phyloP scores from a whole-genome alignment of 2,797 vertebrate species.

The Peromyscus eremicus region DNA sequence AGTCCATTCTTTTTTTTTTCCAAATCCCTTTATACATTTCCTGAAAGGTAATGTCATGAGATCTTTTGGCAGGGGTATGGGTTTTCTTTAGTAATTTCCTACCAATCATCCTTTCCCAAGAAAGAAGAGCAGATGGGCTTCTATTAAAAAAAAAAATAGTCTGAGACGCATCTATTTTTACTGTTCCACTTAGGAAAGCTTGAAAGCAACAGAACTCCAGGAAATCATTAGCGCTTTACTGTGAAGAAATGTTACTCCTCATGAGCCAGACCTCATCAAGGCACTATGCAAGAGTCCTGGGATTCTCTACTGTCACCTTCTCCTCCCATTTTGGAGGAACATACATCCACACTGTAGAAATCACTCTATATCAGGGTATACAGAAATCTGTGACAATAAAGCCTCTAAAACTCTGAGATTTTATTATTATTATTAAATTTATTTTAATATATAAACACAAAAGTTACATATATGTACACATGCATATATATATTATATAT shows the following conservation, averaged over 20 bases:
- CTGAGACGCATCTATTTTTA: constrained; percentile 55
- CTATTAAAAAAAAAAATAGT: constrained; percentile 45
- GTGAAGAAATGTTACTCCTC: constrained; percentile 7
- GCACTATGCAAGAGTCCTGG: background rate
- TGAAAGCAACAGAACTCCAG: constrained; percentile 51
- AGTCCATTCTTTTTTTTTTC: background rate
- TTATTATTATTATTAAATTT: background rate
- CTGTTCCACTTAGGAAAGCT: constrained; percentile 1
- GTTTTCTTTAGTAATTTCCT: constrained; percentile 57
- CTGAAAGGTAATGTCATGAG: constrained; percentile 54
- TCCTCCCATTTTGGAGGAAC: background rate
- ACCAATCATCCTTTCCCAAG: background rate
- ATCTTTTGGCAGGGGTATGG: background rate
- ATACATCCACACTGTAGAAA: background rate
- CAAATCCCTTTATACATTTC: background rate
- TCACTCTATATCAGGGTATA: background rate
- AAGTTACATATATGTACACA: background rate
- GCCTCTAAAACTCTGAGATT: background rate
- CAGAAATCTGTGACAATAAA: background rate
- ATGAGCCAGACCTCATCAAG: background rate
- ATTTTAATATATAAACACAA: background rate
- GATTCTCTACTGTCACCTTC: background rate
- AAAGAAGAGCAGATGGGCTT: constrained; percentile 40
- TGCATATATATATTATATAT: no score
- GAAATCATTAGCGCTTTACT: constrained; percentile 56